phyloP scores from a whole-genome alignment of 2,888 invertebrate genomes.

The Melanargia galathea region DNA sequence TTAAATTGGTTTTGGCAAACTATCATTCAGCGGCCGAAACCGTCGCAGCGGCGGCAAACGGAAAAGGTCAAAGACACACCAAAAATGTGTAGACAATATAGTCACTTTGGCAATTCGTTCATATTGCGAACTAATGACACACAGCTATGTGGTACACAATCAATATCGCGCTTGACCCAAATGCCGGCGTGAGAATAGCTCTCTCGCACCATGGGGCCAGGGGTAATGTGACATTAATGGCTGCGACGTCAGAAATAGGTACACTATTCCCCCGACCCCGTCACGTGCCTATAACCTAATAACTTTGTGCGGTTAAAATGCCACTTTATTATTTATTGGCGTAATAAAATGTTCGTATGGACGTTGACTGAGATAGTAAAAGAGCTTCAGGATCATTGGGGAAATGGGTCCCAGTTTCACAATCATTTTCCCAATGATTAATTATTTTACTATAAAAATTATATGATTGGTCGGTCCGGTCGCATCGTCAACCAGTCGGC shows the following conservation, averaged over 20 bases:
- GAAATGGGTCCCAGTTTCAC: too few species aligned
- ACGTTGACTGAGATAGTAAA: neutral
- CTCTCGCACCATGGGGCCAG: constrained; percentile 15
- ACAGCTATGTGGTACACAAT: constrained; percentile 12
- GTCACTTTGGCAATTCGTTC: neutral
- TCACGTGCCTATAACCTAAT: neutral
- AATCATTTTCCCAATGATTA: too few species aligned
- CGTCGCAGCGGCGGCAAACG: neutral
- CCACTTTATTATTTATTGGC: neutral
- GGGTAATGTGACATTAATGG: constrained; percentile 14
- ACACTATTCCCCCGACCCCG: neutral
- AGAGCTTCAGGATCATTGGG: neutral
- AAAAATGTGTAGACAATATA: neutral
- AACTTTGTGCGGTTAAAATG: neutral
- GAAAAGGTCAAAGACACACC: neutral
- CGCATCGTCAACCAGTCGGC: too few species aligned
- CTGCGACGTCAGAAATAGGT: neutral
- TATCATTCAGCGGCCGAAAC: too few species aligned
- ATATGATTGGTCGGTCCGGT: too few species aligned
- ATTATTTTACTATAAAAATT: too few species aligned
- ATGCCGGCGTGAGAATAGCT: constrained; percentile 14
- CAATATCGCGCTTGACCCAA: constrained; percentile 18
- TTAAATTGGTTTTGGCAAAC: too few species aligned
- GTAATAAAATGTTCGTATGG: neutral
- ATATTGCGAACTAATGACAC: neutral